Conservation (phyloP, 2,113 vertebrate genomes). For the Sylvicapra grimmia region DNA sequence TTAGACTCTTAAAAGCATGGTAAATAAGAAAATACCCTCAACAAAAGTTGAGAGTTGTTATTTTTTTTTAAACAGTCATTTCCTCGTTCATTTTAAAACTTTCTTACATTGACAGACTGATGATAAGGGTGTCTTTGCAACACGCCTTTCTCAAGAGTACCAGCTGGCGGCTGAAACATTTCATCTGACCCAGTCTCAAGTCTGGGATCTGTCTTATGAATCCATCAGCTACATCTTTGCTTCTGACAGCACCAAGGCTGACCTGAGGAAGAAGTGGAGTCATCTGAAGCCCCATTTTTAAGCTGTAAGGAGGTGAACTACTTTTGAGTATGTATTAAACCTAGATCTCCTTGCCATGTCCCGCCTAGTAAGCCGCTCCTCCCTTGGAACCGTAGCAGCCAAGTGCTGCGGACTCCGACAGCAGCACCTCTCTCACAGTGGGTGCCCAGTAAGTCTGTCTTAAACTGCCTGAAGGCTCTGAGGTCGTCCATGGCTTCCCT, state of each 20-base stretch:
- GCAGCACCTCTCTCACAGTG: neutral
- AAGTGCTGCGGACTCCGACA: neutral
- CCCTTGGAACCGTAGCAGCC: neutral
- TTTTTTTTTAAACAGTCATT: conserved; percentile 1
- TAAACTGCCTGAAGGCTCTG: neutral
- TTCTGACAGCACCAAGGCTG: conserved; percentile 81
- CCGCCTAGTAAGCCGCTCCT: neutral
- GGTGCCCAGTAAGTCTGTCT: neutral
- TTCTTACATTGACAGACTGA: conserved; percentile 86
- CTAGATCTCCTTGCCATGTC: neutral
- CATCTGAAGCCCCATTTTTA: conserved; percentile 76
- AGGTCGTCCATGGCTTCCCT: neutral
- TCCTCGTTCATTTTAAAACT: conserved; percentile 9
- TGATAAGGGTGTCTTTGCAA: conserved; percentile 95
- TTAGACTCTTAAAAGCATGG: conserved; percentile 12
- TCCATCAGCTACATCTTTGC: conserved; percentile 91
- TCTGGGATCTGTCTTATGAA: conserved; percentile 90
- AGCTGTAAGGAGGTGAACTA: neutral
- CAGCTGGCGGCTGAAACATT: conserved; percentile 91
- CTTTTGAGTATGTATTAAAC: neutral
- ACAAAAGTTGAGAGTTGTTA: neutral
- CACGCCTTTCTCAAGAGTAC: conserved; percentile 93
- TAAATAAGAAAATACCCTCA: conserved; percentile 30
- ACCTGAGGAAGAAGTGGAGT: conserved; percentile 87
- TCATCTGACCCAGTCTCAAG: conserved; percentile 81